A percentile compares a stretch with the other conserved stretches of the same genome.
Evolutionary conservation across 1,140 invertebrate species (phyloP).

Genomic region (Maconellicoccus hirsutus): DNA sequence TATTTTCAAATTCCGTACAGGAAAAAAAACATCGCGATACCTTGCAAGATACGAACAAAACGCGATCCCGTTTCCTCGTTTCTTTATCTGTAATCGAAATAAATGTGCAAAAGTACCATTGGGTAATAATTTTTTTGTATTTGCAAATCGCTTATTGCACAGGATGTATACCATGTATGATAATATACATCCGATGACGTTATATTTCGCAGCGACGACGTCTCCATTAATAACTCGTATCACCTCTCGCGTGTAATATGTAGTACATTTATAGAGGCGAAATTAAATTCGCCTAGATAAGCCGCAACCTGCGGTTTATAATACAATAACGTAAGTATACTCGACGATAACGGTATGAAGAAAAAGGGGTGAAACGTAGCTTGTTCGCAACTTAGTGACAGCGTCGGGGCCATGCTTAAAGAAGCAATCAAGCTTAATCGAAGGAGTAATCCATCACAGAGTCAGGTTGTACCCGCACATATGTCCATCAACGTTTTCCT

Average conservation of each 20-base stretch:
- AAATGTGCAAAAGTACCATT: background rate
- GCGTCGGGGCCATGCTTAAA: background rate
- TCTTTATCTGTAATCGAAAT: background rate
- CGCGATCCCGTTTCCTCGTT: background rate
- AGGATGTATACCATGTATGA: background rate
- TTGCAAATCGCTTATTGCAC: background rate
- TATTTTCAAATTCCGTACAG: background rate
- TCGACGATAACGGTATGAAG: background rate
- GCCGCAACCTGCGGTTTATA: constrained; percentile 15
- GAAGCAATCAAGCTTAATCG: constrained; percentile 21
- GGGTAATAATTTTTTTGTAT: background rate
- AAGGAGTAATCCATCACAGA: constrained; percentile 18
- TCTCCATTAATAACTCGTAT: no score
- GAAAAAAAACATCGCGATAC: background rate
- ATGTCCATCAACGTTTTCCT: constrained; percentile 18
- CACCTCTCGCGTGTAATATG: no score
- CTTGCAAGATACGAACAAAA: background rate
- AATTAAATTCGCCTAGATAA: constrained; percentile 1
- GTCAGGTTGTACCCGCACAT: constrained; percentile 20
- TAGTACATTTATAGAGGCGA: background rate
- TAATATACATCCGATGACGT: background rate
- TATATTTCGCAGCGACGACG: no score
- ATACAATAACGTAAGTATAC: background rate
- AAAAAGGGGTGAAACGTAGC: constrained; percentile 10
- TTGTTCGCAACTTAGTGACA: constrained; percentile 17